A percentile compares a stretch with the other conserved stretches of the same genome.
These are phyloP conservation scores for Lordiphosa andalusiaca DNA, from an alignment of 2,888 invertebrate genomes.

Conservation along the genomic window DNA sequence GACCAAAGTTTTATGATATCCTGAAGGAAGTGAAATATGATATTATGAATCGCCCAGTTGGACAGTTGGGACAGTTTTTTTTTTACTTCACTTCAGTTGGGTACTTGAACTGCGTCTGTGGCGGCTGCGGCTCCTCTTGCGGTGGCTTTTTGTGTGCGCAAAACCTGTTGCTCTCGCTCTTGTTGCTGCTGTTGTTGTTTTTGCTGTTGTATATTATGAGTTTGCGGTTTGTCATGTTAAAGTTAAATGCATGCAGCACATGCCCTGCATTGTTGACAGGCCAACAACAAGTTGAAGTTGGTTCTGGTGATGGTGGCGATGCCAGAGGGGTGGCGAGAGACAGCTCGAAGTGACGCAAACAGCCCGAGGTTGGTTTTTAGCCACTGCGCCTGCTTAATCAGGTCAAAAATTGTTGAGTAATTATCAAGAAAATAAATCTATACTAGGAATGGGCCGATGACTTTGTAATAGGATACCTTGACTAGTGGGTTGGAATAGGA, in stretches of 20 bases:
- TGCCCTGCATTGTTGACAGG: conserved; percentile 73
- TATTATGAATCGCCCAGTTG: conserved; percentile 71
- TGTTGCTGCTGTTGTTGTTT: conserved; percentile 35
- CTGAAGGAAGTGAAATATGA: conserved; percentile 81
- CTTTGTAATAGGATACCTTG: too few relatives aligned
- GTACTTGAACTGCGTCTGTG: conserved; percentile 33
- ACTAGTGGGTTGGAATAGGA: too few relatives aligned
- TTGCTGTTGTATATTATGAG: conserved; percentile 67
- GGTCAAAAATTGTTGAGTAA: conserved; percentile 48
- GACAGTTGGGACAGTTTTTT: conserved; percentile 69
- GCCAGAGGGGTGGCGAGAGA: conserved; percentile 15
- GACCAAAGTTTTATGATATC: conserved; percentile 79
- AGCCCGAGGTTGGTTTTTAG: conserved; percentile 40
- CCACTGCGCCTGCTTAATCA: conserved; percentile 62
- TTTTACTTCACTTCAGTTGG: conserved; percentile 8
- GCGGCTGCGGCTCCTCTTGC: conserved; percentile 39
- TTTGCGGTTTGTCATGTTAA: conserved; percentile 75
- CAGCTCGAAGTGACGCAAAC: conserved; percentile 39
- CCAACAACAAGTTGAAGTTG: conserved; percentile 37
- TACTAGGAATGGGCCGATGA: conserved; percentile 4
- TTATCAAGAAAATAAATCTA: conserved; percentile 52
- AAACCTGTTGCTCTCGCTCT: conserved; percentile 56
- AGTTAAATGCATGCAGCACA: conserved; percentile 74
- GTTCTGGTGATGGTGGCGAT: conserved; percentile 8
- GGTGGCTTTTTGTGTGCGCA: conserved; percentile 50